Evolutionary conservation across 2,797 vertebrate genomes (phyloP).

Genomic region (Enteromius unitaeniatus): DNA sequence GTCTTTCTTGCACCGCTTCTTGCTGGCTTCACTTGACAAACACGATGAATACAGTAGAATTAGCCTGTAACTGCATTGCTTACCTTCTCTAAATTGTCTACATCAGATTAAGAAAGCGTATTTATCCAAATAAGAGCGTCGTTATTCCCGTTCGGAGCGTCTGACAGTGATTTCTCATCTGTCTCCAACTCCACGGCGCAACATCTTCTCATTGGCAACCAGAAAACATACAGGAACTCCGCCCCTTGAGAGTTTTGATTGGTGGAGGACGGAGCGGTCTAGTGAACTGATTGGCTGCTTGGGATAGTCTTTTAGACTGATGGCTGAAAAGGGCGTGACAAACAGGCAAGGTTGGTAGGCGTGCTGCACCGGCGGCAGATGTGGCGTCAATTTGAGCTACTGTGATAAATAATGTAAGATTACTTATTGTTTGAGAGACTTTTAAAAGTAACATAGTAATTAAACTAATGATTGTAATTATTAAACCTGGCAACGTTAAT

Average conservation of each 20-base stretch:
- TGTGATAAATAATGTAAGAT: conserved; percentile 20
- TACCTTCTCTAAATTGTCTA: conserved; percentile 3
- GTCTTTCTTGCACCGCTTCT: conserved; percentile 20
- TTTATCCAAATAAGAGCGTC: background rate
- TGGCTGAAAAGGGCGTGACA: conserved; percentile 45
- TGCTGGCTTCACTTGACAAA: background rate
- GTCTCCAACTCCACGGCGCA: conserved; percentile 62
- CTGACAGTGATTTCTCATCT: conserved; percentile 41
- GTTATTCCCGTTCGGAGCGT: conserved; percentile 27
- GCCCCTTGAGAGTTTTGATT: conserved; percentile 62
- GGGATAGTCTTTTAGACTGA: background rate
- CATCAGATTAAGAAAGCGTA: conserved; percentile 23
- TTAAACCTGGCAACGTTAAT: background rate
- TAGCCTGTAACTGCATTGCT: background rate
- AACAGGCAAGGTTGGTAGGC: conserved; percentile 72
- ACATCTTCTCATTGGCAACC: conserved; percentile 69
- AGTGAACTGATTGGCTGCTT: conserved; percentile 60
- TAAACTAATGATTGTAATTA: background rate
- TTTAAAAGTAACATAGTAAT: background rate
- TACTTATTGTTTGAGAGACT: background rate
- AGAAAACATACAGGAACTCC: conserved; percentile 55
- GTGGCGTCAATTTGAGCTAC: conserved; percentile 6
- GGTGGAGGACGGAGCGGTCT: conserved; percentile 13
- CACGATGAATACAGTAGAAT: background rate
- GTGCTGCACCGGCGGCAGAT: conserved; percentile 56